phyloP scores from a whole-genome alignment of 2,888 invertebrate genomes.

The Branchinecta sandiegonensis region DNA sequence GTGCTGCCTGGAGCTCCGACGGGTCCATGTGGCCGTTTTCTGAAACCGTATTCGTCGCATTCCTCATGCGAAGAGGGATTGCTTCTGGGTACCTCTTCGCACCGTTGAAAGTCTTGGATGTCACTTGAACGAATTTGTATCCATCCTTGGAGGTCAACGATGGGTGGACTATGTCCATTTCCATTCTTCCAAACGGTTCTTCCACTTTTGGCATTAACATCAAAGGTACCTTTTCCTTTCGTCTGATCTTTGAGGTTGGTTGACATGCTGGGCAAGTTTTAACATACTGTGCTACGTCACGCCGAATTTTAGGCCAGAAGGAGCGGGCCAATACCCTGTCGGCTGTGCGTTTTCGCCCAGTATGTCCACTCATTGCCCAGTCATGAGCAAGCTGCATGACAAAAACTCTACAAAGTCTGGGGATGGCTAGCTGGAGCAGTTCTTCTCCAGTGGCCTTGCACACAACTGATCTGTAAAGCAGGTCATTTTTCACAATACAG shows the following conservation, averaged over 20 bases:
- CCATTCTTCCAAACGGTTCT: neutral
- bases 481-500: no score
- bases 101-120: constrained; percentile 19
- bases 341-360: neutral
- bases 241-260: neutral
- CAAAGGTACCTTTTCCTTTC: constrained; percentile 3
- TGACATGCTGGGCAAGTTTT: neutral
- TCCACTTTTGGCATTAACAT: neutral
- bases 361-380: neutral
- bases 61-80: neutral
- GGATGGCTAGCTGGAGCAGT: neutral
- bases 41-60: no score
- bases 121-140: constrained; percentile 16
- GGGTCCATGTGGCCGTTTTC: no score
- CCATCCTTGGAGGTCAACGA: neutral
- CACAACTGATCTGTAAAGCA: no score
- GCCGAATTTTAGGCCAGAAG: neutral
- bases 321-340: neutral
- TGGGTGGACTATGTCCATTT: constrained; percentile 21
- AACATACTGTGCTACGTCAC: neutral
- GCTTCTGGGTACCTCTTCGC: constrained; percentile 16
- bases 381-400: constrained; percentile 7
- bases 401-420: neutral
- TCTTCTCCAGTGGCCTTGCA: neutral
- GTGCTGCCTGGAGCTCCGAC: no score